Evolutionary conservation across 1,140 invertebrate genomes (phyloP).

Genomic region (Archivesica marissinica): DNA sequence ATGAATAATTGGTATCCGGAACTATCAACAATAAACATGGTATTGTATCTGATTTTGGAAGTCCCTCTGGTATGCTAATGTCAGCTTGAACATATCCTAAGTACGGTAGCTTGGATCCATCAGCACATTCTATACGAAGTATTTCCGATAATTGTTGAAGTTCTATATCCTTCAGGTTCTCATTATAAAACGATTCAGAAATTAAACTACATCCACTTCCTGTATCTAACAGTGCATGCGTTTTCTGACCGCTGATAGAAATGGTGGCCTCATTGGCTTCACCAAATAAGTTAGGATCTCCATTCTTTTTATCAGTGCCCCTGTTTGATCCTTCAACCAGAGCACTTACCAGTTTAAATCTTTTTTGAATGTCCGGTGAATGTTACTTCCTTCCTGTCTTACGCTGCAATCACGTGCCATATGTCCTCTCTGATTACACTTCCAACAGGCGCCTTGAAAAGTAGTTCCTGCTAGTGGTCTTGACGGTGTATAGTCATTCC

Average conservation of each 20-base stretch:
- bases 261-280: slow-evolving; percentile 15
- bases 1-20: slow-evolving; percentile 51
- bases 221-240: not conserved
- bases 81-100: slow-evolving; percentile 36
- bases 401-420: no score
- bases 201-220: slow-evolving; percentile 51
- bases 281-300: slow-evolving; percentile 24
- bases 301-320: slow-evolving; percentile 38
- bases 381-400: not conserved
- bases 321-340: slow-evolving; percentile 24
- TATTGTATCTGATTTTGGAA: not conserved
- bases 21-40: slow-evolving; percentile 17
- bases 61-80: not conserved
- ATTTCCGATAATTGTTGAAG: slow-evolving; percentile 48
- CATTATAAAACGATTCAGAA: slow-evolving; percentile 16
- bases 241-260: no score
- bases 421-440: no score
- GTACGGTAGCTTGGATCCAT: slow-evolving; percentile 48
- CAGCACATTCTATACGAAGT: slow-evolving; percentile 62
- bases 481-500: not conserved
- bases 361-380: not conserved
- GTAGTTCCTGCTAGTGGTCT: slow-evolving; percentile 10
- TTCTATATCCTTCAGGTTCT: not conserved
- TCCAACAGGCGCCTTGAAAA: not conserved
- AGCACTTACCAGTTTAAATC: slow-evolving; percentile 30